Evolutionary conservation across 1,140 invertebrate genomes (phyloP), one percentile per base, ranked within the genome.

Genomic region (Chionoecetes opilio): DNA sequence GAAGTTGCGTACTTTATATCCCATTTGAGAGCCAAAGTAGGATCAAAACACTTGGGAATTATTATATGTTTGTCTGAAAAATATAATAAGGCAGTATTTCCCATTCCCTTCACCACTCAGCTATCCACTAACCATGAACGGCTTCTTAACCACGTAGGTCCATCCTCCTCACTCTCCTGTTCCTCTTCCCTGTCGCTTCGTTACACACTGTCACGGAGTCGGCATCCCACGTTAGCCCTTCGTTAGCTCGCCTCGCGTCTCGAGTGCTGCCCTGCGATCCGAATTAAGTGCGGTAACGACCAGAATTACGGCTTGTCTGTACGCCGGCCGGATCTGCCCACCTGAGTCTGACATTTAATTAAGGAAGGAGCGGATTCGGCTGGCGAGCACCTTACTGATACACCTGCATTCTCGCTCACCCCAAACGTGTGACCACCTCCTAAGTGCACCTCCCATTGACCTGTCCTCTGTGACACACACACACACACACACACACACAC

Each of bases 291-390:
- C 63, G 63, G 63, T 75, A 75, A 75, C 63, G 63, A 26, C 63
- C 21, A 26, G 63, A 75, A n/a, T 75, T 75, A 75, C 63, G 63
- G 63, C 63, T 75, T 75, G 63, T 75, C 63, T 75, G 21, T 75
- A 26, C 63, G n/a, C 21, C 63, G 63, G 21, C n/a, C 63, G 63
- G 63, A 75, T 75, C 63, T n/a, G 21, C 63, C 63, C n/a, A 75
- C 63, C 63, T 75, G 63, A 75, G 21, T 75, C 63, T 75, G 63
- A 75, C 63, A 75, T 75, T 75, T 75, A 75, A 75, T 75, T 75
- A 75, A 75, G 63, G 63, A 75, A 75, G 63, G 63, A 75, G 63
- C n/a, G 63, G 53, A 75, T 21, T 75, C 26, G 63, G 21, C 21
- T 5, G 2, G 63, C 21, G 63, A 75, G 63, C 63, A 75, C 63